Base-by-base conservation (phyloP, 2,888 invertebrate genomes). In the Smittia aterrima region DNA sequence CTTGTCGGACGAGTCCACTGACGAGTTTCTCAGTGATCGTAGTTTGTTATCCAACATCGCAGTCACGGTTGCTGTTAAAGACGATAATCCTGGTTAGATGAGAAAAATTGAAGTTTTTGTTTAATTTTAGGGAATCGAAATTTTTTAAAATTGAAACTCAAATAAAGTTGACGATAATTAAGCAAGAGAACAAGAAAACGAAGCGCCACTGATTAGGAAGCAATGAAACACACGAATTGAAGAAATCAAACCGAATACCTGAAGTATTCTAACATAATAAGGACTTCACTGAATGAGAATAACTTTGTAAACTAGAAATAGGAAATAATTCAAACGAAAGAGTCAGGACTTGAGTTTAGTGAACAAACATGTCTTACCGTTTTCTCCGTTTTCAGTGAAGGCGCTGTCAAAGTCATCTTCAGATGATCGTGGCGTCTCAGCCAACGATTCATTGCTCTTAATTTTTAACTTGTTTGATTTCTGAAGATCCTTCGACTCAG, bases 41-140 rank as follows among this genome's bases (percentile, higher is more conserved):
- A 92, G 86, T 83, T 93, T 93, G 80, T 91, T 90, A 82, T 94
- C 93, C 83, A 93, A 89, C 75, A 93, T 90, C 80, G 90, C 91
- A 78, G 93, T 94, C 81, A 95, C 88, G 78, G 90, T 90, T 77
- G 89, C 88, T 81, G 91, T 90, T 83, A 94, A 85, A 79, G 94
- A 89, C 85, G 93, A 93, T 80, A 91, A 88, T 82, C 92, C 94
- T 93, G 85, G 74, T 86, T 86, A 80, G 82, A 82, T 24, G 67
- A 67, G 71, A 32, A 58, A 54, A 22, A 11, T 47, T 32, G 32
- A 32, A 32, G 32, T 32, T 32, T 3, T 6, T 32, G 32, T 32
- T 54, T 40, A 53, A 47, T 53, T 41, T 18, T 58, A 62, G 40
- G 22, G 40, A 62, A 72, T n/a, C n/a, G 32, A 40, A 62, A 20